Evolutionary conservation across 2,113 vertebrate species (phyloP).

Genomic region (Tonatia bakeri): DNA sequence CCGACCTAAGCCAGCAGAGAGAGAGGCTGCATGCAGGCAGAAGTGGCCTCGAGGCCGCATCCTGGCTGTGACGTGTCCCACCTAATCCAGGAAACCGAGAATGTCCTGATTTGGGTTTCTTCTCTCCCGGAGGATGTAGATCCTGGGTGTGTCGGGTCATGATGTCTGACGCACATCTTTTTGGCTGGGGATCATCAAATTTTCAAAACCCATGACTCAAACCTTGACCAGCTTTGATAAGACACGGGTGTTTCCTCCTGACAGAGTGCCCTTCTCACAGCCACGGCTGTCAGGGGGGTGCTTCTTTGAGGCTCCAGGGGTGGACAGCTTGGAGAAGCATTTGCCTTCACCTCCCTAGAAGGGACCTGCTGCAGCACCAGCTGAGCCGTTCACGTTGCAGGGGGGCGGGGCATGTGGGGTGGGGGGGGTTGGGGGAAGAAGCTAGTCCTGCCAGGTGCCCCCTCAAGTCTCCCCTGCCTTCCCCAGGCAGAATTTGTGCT

Average conservation of each 20-base stretch:
- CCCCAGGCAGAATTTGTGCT: constrained; percentile 61
- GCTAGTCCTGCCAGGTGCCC: constrained; percentile 30
- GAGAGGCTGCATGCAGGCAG: too few species aligned
- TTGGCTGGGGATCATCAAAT: constrained; percentile 35
- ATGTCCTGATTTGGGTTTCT: neutral
- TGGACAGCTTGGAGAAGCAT: neutral
- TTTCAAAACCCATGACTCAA: constrained; percentile 30
- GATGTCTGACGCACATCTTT: constrained; percentile 50
- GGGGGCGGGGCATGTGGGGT: neutral
- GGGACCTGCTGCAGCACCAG: constrained; percentile 53
- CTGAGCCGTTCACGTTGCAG: neutral
- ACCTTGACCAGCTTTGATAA: neutral
- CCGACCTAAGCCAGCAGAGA: neutral
- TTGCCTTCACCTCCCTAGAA: neutral
- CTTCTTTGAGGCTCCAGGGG: neutral
- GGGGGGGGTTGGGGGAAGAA: neutral
- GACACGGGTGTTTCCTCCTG: neutral
- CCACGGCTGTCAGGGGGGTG: fast-evolving
- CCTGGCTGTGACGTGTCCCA: neutral
- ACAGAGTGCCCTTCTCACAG: neutral
- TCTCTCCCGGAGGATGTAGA: constrained; percentile 48
- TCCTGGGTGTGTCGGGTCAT: constrained; percentile 46
- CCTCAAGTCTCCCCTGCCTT: constrained; percentile 47
- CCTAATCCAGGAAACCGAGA: constrained; percentile 2
- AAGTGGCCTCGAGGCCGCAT: neutral